Base-by-base conservation (phyloP, 2,113 vertebrate genomes). In the Cardinalis cardinalis region DNA sequence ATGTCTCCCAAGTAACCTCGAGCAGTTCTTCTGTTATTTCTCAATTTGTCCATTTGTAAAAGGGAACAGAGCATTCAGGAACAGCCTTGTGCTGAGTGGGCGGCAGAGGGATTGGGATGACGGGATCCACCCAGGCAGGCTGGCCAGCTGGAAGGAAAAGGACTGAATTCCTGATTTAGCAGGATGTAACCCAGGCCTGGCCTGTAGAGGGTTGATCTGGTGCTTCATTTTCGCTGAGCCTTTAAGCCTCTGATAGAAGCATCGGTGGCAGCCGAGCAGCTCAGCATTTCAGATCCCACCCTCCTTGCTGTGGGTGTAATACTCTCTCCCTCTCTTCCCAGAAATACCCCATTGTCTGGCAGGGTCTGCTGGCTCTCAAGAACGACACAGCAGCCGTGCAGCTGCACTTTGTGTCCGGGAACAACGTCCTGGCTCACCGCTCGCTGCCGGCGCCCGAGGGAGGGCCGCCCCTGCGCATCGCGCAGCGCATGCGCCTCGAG, bases 301-400 rank as follows among this genome's bases (percentile, higher is more conserved):
- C 41, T 18, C 34, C 43, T 83, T 52, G 13, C 2, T 40, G 18
- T 13, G 23, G 0, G 0, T 28, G 63, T 31, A 58, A 61, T 6
- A 3, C 12, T 6, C 5, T 16, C 65, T 73, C n/a, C 74, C 18
- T 87, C 56, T 75, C 28, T 84, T 28, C 73, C 73, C 97, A 99
- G 99, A 99, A 99, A 95, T 99, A 99, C 94, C 99, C 99, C 5
- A 99, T 99, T 23, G 99, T 99, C 69, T 99, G 99, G 99, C 99
- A 99, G 97, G 99, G 99, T 68, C 97, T 99, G 28, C 72, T 99
- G 95, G 99, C 99, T 52, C 97, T 99, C 20, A 99, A 99, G 95
- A 99, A 99, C 0, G 99, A 99, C 95, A 99, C 99, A 2, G 99
- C 99, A 2, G 99, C 99, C 2, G 99, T 99, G 84, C 99, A 99